A percentile compares a stretch with the other conserved stretches of the same genome.
Evolutionary conservation across 53 echinoderm and acorn worm genomes (phyloP).

Genomic region (Arbacia lixula): DNA sequence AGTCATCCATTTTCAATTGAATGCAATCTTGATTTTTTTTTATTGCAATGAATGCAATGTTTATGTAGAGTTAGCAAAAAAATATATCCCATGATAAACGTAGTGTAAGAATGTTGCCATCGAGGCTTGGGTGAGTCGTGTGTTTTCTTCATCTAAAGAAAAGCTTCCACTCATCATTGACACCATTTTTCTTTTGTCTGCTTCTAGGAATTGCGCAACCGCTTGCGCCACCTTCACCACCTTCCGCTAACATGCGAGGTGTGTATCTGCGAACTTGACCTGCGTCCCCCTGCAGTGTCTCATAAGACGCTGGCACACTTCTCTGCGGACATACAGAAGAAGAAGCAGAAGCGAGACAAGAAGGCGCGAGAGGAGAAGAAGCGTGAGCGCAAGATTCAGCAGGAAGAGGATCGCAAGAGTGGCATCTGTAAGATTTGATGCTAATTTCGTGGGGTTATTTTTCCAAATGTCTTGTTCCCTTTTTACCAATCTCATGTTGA

Average conservation of each 20-base stretch:
- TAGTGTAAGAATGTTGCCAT: too few species aligned
- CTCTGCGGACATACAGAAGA: constrained; percentile 78
- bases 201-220: constrained; percentile 76
- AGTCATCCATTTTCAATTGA: too few species aligned
- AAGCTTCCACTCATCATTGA: neutral
- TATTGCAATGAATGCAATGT: too few species aligned
- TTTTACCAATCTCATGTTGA: too few species aligned
- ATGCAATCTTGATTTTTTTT: too few species aligned
- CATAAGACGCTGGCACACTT: constrained; percentile 76
- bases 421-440: constrained; percentile 83
- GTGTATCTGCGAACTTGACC: constrained; percentile 85
- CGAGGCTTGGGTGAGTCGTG: too few species aligned
- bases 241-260: constrained; percentile 94
- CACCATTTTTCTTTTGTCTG: neutral
- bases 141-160: too few species aligned
- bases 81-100: too few species aligned
- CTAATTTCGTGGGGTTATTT: too few species aligned
- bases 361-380: constrained; percentile 81
- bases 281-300: constrained; percentile 82
- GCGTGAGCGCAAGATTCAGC: constrained; percentile 75
- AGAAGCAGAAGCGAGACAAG: constrained; percentile 78
- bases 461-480: too few species aligned
- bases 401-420: constrained; percentile 72
- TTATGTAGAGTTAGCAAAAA: too few species aligned
- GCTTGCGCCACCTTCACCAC: constrained; percentile 83